phyloP scores from a whole-genome alignment of 2,113 vertebrate genomes.

The Clarias magur region DNA sequence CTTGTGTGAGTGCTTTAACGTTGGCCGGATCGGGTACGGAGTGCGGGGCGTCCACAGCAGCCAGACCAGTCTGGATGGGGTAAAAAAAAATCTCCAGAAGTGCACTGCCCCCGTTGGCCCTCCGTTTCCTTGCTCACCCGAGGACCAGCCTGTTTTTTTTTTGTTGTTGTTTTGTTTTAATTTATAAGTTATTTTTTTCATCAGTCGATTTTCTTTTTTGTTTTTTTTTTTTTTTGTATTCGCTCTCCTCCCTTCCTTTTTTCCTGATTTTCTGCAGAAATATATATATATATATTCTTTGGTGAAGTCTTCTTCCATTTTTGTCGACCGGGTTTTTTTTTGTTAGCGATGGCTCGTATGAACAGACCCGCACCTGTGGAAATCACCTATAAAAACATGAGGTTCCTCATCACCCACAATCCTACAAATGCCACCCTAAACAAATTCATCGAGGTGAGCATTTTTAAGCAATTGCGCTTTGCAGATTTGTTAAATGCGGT shows the following conservation, averaged over 20 bases:
- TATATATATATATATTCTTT: no score
- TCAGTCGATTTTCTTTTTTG: conserved; percentile 44
- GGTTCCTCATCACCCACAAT: conserved; percentile 99
- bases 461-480: background rate
- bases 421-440: conserved; percentile 98
- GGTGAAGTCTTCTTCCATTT: conserved; percentile 65
- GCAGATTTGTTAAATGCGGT: background rate
- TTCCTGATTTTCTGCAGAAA: conserved; percentile 40
- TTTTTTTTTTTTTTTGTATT: conserved; percentile 52
- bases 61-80: conserved; percentile 96
- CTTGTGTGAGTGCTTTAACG: conserved; percentile 79
- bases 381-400: conserved; percentile 99
- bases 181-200: conserved; percentile 62
- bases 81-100: conserved; percentile 84
- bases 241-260: conserved; percentile 31
- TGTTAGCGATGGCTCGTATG: conserved; percentile 93
- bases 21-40: conserved; percentile 73
- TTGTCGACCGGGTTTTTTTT: conserved; percentile 69
- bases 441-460: conserved; percentile 98
- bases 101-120: conserved; percentile 90
- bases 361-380: conserved; percentile 99
- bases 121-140: conserved; percentile 83
- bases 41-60: conserved; percentile 81
- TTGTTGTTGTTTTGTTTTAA: conserved; percentile 52
- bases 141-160: conserved; percentile 89